phyloP scores from a whole-genome alignment of 2,888 invertebrate genomes.

The Scaptomyza flava region DNA sequence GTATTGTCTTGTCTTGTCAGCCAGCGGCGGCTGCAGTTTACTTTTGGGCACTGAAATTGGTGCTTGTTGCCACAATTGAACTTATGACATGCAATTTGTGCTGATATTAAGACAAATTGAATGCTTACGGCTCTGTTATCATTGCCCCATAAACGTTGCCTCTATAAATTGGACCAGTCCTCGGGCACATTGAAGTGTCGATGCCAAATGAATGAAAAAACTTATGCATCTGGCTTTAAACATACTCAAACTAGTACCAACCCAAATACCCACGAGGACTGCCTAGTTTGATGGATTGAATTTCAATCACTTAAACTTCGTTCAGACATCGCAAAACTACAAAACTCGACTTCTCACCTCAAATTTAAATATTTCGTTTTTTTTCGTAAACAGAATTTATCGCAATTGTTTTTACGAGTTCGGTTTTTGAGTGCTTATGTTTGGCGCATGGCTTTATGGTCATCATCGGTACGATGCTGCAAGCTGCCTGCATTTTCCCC shows the following conservation, averaged over 20 bases:
- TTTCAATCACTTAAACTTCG: too few species aligned
- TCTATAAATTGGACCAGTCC: constrained; percentile 26
- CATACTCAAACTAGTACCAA: background rate
- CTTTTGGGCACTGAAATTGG: constrained; percentile 28
- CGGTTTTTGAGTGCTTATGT: too few species aligned
- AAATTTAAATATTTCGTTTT: constrained; percentile 61
- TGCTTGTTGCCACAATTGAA: constrained; percentile 38
- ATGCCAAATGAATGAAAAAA: constrained; percentile 2
- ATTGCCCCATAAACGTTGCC: constrained; percentile 36
- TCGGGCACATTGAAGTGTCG: constrained; percentile 15
- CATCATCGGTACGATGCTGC: constrained; percentile 28
- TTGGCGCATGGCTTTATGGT: constrained; percentile 34
- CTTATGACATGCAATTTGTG: constrained; percentile 68
- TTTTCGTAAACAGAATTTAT: constrained; percentile 47
- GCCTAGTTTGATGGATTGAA: background rate
- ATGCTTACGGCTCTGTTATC: constrained; percentile 41
- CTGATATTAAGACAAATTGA: constrained; percentile 65
- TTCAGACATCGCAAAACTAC: too few species aligned
- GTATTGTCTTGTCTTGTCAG: constrained; percentile 3
- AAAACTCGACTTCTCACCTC: constrained; percentile 26
- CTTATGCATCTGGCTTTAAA: constrained; percentile 6
- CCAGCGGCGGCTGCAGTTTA: constrained; percentile 45
- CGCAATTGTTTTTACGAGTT: constrained; percentile 15
- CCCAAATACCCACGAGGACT: background rate
- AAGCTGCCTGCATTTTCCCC: constrained; percentile 1